Base-by-base conservation (phyloP, 2,113 vertebrate species). In the Plestiodon gilberti region DNA sequence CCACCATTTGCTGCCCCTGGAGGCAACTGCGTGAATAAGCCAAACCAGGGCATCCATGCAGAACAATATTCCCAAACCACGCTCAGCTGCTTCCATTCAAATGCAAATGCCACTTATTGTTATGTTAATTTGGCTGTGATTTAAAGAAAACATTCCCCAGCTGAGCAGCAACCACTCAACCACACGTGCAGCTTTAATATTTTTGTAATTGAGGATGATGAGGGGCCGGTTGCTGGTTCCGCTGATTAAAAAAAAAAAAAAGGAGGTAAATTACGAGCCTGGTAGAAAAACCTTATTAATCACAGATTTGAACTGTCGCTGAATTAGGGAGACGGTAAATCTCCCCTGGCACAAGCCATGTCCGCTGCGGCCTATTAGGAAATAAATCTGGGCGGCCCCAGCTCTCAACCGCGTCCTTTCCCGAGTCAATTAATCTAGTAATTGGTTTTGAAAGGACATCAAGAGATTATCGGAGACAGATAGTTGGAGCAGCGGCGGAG, bases 191-290 rank as follows among this genome's bases (percentile, higher is more conserved):
- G 90, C 88, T 92, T 94, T 94, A 94, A 94, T 95, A 93, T 94
- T 93, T 94, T 94, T 93, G 93, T 95, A 95, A 94, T 92, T 93
- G 93, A 95, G 93, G 93, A 91, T 95, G 94, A 93, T 92, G 93
- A 94, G 91, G 90, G 89, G 77, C 89, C 85, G 9, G 94, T 93
- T 90, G 93, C 93, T 93, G 91, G 93, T 94, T 91, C 84, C 71
- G 91, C 94, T 94, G 94, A 95, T 94, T 89, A 94, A 95, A 92
- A 92, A 83, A 82, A 74, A 91, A 80, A 76, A 88, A 67, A 22
- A 59, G n/a, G 52, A 78, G 52, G 92, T 93, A 94, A 95, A 95
- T 95, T 95, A 95, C 89, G 89, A 85, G 92, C 89, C 86, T 35
- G 77, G 84, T 88, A 94, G 93, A 92, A 92, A 93, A 95, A 92